A percentile compares a stretch with the other conserved stretches of the same genome.
Evolutionary conservation across 2,888 invertebrate genomes (phyloP).

Genomic region (Lottia gigantea): DNA sequence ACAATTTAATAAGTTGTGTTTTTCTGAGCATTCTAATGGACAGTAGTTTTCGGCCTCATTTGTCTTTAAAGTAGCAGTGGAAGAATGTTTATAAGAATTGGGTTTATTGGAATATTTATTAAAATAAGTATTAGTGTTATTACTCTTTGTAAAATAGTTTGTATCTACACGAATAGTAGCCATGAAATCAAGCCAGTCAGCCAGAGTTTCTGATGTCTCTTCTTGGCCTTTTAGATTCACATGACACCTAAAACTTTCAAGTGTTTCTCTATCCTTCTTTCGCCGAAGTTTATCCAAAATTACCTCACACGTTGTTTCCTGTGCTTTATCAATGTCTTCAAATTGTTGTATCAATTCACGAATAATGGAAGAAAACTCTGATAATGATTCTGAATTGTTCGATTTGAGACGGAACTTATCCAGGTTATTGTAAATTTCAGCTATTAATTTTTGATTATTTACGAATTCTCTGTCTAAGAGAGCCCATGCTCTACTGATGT

Average conservation of each 20-base stretch:
- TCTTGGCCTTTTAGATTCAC: neutral
- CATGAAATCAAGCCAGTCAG: conserved; percentile 1
- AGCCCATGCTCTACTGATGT: too few species aligned
- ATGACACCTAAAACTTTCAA: neutral
- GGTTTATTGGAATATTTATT: neutral
- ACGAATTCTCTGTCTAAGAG: too few species aligned
- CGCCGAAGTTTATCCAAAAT: too few species aligned
- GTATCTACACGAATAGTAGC: neutral
- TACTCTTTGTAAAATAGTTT: neutral
- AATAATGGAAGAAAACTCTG: too few species aligned
- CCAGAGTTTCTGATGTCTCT: neutral
- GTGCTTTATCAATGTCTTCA: too few species aligned
- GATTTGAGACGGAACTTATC: too few species aligned
- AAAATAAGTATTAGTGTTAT: neutral
- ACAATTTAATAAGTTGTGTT: conserved; percentile 3
- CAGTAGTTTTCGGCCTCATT: neutral
- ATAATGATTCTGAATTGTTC: too few species aligned
- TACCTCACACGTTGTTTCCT: too few species aligned
- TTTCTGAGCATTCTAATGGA: conserved; percentile 1
- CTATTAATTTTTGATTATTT: too few species aligned
- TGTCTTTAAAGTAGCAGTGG: neutral
- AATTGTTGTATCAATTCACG: too few species aligned
- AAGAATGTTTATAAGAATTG: neutral
- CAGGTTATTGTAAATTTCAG: too few species aligned
- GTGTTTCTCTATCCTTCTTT: neutral